Conservation (phyloP, 2,888 invertebrate genomes). For the Blera fallax region DNA sequence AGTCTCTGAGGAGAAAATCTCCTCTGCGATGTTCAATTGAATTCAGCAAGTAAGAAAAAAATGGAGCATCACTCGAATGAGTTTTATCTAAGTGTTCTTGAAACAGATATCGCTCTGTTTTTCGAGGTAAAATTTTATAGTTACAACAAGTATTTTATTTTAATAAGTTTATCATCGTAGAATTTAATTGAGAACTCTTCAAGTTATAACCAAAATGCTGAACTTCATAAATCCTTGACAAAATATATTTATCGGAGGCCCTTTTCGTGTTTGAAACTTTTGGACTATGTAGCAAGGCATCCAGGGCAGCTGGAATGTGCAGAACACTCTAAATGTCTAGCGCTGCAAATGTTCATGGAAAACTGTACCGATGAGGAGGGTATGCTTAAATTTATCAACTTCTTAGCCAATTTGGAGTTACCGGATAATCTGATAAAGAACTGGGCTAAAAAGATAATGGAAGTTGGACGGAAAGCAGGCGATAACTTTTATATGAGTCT, state of each 20-base stretch:
- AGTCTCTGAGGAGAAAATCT: constrained; percentile 1
- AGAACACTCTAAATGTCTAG: not conserved
- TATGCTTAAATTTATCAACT: constrained; percentile 47
- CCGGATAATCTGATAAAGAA: not conserved
- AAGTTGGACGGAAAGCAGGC: constrained; percentile 11
- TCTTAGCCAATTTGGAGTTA: constrained; percentile 36
- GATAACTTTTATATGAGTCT: constrained; percentile 75
- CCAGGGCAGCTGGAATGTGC: not conserved
- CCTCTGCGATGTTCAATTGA: constrained; percentile 21
- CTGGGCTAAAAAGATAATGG: not conserved
- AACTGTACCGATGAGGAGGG: constrained; percentile 5
- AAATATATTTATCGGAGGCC: constrained; percentile 35
- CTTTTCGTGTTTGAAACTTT: constrained; percentile 19
- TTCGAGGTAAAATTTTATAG: constrained; percentile 35
- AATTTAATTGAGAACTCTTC: constrained; percentile 9
- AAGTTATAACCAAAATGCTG: not conserved
- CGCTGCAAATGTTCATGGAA: constrained; percentile 35
- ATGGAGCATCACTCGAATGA: constrained; percentile 41
- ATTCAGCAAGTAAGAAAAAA: not conserved
- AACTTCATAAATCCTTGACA: constrained; percentile 13
- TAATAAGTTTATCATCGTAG: not conserved
- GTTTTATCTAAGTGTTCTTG: constrained; percentile 49
- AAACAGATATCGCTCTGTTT: constrained; percentile 24
- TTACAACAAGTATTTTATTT: not conserved
- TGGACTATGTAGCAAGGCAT: constrained; percentile 1